Conservation (phyloP, 2,888 invertebrate species). For the Bombylius major region DNA sequence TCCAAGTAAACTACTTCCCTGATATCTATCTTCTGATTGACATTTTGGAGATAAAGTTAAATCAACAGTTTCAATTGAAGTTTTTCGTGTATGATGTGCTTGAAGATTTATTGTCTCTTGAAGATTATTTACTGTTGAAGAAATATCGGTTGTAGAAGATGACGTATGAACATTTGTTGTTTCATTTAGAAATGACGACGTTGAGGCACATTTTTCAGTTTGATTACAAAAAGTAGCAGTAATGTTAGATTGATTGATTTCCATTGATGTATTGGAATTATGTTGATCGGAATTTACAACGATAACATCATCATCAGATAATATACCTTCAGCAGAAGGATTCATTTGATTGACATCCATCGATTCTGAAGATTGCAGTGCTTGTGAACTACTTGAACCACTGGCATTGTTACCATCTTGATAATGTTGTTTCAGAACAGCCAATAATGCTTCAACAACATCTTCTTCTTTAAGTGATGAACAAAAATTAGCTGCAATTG, state of each 20-base stretch:
- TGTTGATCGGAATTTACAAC: background rate
- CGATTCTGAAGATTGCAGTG: background rate
- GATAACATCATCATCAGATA: background rate
- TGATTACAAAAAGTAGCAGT: too few relatives aligned
- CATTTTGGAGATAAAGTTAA: conserved; percentile 31
- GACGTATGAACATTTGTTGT: too few relatives aligned
- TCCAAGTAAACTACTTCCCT: background rate
- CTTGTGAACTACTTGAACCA: background rate
- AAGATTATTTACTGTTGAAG: too few relatives aligned
- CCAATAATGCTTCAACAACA: background rate
- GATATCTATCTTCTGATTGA: background rate
- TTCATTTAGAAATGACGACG: too few relatives aligned
- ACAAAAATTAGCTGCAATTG: background rate
- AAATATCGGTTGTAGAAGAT: too few relatives aligned
- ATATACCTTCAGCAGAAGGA: background rate
- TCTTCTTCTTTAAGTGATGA: background rate
- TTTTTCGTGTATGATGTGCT: too few relatives aligned
- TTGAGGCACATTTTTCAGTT: too few relatives aligned
- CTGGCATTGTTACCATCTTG: background rate
- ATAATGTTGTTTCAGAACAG: background rate
- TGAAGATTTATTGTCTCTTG: too few relatives aligned
- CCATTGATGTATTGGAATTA: too few relatives aligned
- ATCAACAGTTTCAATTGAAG: conserved; percentile 25
- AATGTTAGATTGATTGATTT: too few relatives aligned
- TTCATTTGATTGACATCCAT: background rate